phyloP scores from a whole-genome alignment of 2,797 vertebrate genomes.

The Garrulus glandarius region DNA sequence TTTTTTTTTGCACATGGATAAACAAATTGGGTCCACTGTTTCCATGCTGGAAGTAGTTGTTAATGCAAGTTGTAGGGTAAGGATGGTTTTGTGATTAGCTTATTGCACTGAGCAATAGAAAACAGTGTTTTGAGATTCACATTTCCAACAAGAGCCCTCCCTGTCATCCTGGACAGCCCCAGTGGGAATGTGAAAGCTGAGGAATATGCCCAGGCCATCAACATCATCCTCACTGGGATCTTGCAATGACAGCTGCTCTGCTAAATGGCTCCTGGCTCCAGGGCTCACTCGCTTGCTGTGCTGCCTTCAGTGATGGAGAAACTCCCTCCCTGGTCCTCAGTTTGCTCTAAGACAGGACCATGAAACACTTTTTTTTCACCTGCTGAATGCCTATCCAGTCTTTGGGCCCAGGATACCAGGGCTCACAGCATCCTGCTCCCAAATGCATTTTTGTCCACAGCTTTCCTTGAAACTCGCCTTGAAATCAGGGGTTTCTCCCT shows the following conservation, averaged over 20 bases:
- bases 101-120: background rate
- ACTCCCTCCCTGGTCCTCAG: background rate
- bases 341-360: background rate
- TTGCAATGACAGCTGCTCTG: background rate
- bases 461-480: background rate
- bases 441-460: background rate
- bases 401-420: background rate
- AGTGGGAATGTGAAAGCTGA: background rate
- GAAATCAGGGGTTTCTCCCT: background rate
- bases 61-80: background rate
- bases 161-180: background rate
- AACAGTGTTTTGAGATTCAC: background rate
- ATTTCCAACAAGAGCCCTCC: background rate
- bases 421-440: background rate
- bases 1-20: background rate
- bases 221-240: accelerated
- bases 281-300: accelerated
- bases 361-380: background rate
- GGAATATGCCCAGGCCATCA: background rate
- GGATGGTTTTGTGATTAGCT: background rate
- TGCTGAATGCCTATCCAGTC: background rate
- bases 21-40: background rate
- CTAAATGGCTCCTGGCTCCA: background rate
- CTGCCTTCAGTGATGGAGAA: background rate
- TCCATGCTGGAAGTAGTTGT: background rate